Evolutionary conservation across 2,888 invertebrate species (phyloP).

Genomic region (Noctua comes): DNA sequence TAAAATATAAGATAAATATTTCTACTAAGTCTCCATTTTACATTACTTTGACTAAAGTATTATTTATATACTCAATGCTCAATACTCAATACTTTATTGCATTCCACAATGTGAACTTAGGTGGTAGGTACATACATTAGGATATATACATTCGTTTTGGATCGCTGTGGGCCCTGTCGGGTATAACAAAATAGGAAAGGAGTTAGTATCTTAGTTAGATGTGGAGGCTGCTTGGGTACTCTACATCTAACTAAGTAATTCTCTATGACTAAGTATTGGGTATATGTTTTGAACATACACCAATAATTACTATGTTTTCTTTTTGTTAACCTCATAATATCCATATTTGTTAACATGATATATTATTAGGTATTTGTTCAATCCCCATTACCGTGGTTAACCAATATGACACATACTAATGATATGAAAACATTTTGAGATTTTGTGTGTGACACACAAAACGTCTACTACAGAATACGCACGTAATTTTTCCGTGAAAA

Average conservation of each 20-base stretch:
- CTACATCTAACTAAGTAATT: not conserved
- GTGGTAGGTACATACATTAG: too few relatives aligned
- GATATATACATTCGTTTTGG: too few relatives aligned
- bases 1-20: too few relatives aligned
- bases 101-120: too few relatives aligned
- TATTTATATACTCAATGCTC: too few relatives aligned
- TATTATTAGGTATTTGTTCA: constrained; percentile 10
- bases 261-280: not conserved
- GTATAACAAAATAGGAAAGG: too few relatives aligned
- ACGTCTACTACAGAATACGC: not conserved
- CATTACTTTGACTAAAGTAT: not conserved
- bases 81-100: too few relatives aligned
- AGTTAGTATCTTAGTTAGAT: not conserved
- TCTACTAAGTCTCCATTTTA: too few relatives aligned
- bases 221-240: not conserved
- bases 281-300: not conserved
- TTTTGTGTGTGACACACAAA: constrained; percentile 9
- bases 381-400: not conserved
- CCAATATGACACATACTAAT: not conserved
- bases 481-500: not conserved
- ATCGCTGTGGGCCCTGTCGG: too few relatives aligned
- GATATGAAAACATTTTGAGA: constrained; percentile 25
- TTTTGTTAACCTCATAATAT: not conserved
- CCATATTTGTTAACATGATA: not conserved
- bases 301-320: not conserved